Percentiles rank a stretch among this genome's conserved stretches.
Evolutionary conservation across 2,113 vertebrate species (phyloP).

Genomic region (Chascanopsetta lugubris): DNA sequence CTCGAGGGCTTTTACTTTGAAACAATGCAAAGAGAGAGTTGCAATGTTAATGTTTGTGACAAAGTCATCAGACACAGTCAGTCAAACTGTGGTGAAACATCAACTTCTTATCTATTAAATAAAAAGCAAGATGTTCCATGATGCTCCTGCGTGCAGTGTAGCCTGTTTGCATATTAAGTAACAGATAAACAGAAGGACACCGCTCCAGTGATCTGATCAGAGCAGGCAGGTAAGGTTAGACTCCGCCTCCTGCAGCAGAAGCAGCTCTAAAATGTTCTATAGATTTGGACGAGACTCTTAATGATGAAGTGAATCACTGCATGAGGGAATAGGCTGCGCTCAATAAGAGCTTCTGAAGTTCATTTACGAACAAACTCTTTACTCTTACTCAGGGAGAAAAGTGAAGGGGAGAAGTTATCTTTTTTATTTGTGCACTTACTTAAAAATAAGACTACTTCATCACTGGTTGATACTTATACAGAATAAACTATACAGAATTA

Average conservation of each 20-base stretch:
- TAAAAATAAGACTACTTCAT: not conserved
- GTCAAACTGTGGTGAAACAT: not conserved
- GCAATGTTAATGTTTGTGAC: not conserved
- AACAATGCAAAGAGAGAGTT: not conserved
- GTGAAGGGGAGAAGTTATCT: not conserved
- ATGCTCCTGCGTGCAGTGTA: not conserved
- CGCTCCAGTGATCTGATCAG: no score
- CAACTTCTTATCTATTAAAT: not conserved
- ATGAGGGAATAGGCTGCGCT: not conserved
- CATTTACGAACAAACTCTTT: not conserved
- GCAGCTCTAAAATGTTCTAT: no score
- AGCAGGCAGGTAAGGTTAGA: not conserved
- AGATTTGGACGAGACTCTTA: no score
- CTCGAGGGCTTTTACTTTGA: no score
- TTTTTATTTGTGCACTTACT: not conserved
- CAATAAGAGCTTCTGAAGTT: not conserved
- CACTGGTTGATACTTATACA: not conserved
- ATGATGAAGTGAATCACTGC: not conserved
- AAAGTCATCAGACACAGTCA: not conserved
- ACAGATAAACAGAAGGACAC: not conserved
- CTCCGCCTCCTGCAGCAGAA: no score
- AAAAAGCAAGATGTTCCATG: not conserved
- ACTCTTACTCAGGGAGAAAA: not conserved
- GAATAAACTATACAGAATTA: not conserved
- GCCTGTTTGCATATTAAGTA: not conserved